Percentiles rank a stretch among this genome's conserved stretches.
These are phyloP conservation scores for Edolisoma coerulescens DNA, from an alignment of 2,113 vertebrate species.

Conservation along the genomic window DNA sequence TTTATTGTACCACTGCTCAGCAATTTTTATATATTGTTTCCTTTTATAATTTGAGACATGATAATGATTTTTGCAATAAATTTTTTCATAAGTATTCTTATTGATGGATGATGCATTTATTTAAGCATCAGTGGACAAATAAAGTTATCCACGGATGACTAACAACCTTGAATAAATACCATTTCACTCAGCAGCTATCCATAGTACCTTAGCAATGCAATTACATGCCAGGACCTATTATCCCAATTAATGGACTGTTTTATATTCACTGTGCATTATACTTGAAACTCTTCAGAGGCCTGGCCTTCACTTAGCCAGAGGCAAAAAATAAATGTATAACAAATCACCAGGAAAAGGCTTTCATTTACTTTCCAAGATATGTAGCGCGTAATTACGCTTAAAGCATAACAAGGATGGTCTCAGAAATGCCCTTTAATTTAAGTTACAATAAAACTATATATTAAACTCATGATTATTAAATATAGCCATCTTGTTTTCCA, in stretches of 20 bases:
- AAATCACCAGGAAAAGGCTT: conserved; percentile 74
- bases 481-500: conserved; percentile 29
- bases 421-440: conserved; percentile 71
- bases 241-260: conserved; percentile 89
- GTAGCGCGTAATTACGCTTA: conserved; percentile 73
- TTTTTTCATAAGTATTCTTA: conserved; percentile 73
- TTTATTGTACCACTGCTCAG: conserved; percentile 65
- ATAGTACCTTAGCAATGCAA: conserved; percentile 82
- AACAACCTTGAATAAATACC: conserved; percentile 84
- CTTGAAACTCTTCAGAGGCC: conserved; percentile 73
- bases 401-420: conserved; percentile 58
- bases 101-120: conserved; percentile 75
- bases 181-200: conserved; percentile 75
- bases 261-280: conserved; percentile 80
- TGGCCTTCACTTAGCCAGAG: conserved; percentile 71
- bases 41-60: conserved; percentile 73
- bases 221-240: conserved; percentile 86
- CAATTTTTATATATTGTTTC: conserved; percentile 77
- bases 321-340: conserved; percentile 72
- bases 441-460: conserved; percentile 48
- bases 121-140: conserved; percentile 80
- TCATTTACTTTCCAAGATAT: conserved; percentile 75
- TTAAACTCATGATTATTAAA: conserved; percentile 53
- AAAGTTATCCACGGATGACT: conserved; percentile 85
- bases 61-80: conserved; percentile 78